These are phyloP conservation scores for Zaprionus taronus DNA, from an alignment of 1,140 invertebrate species.

Conservation along the genomic window DNA sequence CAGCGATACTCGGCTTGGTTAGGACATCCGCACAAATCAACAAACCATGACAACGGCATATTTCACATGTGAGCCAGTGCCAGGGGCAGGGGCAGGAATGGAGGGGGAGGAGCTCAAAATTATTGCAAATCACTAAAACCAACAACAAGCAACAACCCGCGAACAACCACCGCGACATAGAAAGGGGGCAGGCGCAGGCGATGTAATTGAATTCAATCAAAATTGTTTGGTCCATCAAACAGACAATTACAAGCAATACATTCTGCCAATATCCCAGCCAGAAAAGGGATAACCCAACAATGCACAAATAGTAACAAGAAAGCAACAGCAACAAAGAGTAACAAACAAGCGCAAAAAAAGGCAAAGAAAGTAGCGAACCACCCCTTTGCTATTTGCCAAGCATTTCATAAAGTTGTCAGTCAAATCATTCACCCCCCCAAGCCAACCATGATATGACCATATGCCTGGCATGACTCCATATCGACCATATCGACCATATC, in stretches of 20 bases:
- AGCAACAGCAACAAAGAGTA: neutral
- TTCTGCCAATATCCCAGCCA: conserved; percentile 32
- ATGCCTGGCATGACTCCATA: neutral
- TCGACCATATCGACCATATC: neutral
- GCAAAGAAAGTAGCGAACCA: neutral
- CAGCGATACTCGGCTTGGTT: conserved; percentile 28
- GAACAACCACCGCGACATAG: conserved; percentile 41
- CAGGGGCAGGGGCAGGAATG: neutral
- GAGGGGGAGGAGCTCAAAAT: conserved; percentile 35
- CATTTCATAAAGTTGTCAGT: conserved; percentile 65
- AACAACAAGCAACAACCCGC: conserved; percentile 48
- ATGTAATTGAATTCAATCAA: conserved; percentile 84
- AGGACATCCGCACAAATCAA: conserved; percentile 73
- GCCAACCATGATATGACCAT: conserved; percentile 11
- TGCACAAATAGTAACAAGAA: conserved; percentile 5
- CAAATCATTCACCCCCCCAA: conserved; percentile 22
- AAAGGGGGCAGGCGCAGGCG: conserved; percentile 47
- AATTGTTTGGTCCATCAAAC: conserved; percentile 84
- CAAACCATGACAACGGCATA: conserved; percentile 81
- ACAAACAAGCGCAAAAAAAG: neutral
- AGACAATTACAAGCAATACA: conserved; percentile 77
- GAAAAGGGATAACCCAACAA: conserved; percentile 15
- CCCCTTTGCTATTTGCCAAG: conserved; percentile 14
- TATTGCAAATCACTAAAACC: conserved; percentile 84
- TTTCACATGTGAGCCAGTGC: conserved; percentile 63